A percentile compares a stretch with the other conserved stretches of the same genome.
These are phyloP conservation scores for Tricholaema leucomelas DNA, from an alignment of 2,113 vertebrate genomes.

Conservation along the genomic window DNA sequence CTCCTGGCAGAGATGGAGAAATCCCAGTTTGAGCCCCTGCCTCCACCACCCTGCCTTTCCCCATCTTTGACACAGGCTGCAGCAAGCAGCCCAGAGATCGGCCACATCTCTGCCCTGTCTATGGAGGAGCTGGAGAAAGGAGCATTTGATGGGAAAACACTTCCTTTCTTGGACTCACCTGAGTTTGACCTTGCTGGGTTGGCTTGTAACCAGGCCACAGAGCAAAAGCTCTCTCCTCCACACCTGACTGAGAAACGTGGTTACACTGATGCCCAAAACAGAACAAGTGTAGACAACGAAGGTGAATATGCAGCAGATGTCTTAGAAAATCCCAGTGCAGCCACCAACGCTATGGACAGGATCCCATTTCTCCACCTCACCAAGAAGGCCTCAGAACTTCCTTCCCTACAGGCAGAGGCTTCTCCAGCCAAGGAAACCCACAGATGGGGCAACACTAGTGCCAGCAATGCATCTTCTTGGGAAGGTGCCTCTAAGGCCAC, in stretches of 20 bases:
- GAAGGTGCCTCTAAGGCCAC: background rate
- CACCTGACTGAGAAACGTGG: background rate
- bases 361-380: slow-evolving; percentile 18
- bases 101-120: background rate
- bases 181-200: background rate
- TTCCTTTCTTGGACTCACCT: background rate
- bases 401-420: background rate
- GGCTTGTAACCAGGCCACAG: background rate
- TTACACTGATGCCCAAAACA: background rate
- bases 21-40: slow-evolving; percentile 52
- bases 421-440: background rate
- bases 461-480: background rate
- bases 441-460: background rate
- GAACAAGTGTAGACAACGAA: background rate
- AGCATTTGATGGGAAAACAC: background rate
- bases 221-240: background rate
- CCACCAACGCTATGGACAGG: background rate
- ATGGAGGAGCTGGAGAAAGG: slow-evolving; percentile 8
- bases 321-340: background rate
- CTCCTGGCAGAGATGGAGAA: slow-evolving; percentile 67
- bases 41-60: slow-evolving; percentile 63
- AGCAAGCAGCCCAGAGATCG: background rate
- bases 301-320: background rate
- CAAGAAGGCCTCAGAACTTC: background rate
- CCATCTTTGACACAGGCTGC: slow-evolving; percentile 63